Conservation (phyloP, 2,113 vertebrate species). For the Sander lucioperca region DNA sequence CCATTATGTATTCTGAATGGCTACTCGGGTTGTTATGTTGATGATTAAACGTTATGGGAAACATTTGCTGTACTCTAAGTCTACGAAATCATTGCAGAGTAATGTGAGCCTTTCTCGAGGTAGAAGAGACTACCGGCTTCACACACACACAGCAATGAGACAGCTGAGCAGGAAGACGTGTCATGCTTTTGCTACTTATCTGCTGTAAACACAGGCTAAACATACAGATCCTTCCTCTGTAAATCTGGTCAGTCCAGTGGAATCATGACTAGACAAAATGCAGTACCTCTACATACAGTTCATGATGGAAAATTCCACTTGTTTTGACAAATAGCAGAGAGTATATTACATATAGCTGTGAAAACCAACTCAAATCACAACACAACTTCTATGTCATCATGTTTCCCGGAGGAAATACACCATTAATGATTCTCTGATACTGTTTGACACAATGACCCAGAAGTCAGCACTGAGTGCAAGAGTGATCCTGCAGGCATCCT, state of each 20-base stretch:
- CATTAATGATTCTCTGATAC: conserved; percentile 6
- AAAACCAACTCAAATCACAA: not conserved
- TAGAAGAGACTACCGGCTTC: not conserved
- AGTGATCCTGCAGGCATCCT: conserved; percentile 71
- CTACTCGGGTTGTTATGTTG: not conserved
- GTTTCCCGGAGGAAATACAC: conserved; percentile 17
- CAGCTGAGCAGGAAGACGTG: conserved; percentile 34
- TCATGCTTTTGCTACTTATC: too few species aligned
- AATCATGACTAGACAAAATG: conserved; percentile 2
- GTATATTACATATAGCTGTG: not conserved
- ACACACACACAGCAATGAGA: too few species aligned
- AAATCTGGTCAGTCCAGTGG: not conserved
- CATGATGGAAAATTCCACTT: conserved; percentile 1
- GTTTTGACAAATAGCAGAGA: conserved; percentile 29
- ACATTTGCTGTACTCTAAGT: not conserved
- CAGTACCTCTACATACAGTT: not conserved
- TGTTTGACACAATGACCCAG: conserved; percentile 44
- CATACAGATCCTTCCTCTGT: conserved; percentile 10
- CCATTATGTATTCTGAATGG: not conserved
- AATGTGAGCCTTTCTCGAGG: not conserved
- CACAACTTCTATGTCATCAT: not conserved
- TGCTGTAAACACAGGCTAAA: conserved; percentile 23
- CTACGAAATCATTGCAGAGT: conserved; percentile 4
- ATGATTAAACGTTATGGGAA: not conserved
- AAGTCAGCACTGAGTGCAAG: conserved; percentile 12